These are phyloP conservation scores for Uria lomvia DNA, from an alignment of 2,113 vertebrate species.

Conservation along the genomic window DNA sequence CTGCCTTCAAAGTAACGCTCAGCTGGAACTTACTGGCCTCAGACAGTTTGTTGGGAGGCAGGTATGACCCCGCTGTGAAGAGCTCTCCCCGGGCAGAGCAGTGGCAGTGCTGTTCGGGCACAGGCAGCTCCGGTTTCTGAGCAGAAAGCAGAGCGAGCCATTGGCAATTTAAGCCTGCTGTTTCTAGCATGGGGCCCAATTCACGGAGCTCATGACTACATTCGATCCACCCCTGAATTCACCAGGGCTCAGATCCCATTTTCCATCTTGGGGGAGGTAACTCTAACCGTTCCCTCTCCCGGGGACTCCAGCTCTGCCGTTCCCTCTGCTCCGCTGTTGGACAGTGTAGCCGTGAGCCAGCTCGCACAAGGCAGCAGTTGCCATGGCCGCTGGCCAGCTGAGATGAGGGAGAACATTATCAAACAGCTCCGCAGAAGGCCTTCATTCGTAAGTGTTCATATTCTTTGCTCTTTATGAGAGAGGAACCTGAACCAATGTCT, in stretches of 20 bases:
- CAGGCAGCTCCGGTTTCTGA: not conserved
- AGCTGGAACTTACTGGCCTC: not conserved
- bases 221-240: not conserved
- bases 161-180: not conserved
- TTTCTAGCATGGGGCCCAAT: not conserved
- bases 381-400: conserved; percentile 49
- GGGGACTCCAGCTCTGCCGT: not conserved
- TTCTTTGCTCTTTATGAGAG: not conserved
- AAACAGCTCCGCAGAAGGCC: conserved; percentile 8
- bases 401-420: not conserved
- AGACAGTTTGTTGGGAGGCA: not conserved
- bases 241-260: conserved; percentile 15
- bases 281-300: not conserved
- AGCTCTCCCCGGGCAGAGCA: not conserved
- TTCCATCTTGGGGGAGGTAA: not conserved
- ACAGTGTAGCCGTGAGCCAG: not conserved
- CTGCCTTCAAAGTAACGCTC: not conserved
- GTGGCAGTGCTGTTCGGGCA: not conserved
- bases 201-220: conserved; percentile 15
- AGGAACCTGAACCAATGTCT: not conserved
- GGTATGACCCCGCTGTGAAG: not conserved
- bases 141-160: not conserved
- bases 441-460: not conserved
- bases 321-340: not conserved
- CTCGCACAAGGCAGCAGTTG: conserved; percentile 8